These are phyloP conservation scores for Virgularia gustaviana DNA, from an alignment of 92 coral and sea anemone species.

Conservation along the genomic window DNA sequence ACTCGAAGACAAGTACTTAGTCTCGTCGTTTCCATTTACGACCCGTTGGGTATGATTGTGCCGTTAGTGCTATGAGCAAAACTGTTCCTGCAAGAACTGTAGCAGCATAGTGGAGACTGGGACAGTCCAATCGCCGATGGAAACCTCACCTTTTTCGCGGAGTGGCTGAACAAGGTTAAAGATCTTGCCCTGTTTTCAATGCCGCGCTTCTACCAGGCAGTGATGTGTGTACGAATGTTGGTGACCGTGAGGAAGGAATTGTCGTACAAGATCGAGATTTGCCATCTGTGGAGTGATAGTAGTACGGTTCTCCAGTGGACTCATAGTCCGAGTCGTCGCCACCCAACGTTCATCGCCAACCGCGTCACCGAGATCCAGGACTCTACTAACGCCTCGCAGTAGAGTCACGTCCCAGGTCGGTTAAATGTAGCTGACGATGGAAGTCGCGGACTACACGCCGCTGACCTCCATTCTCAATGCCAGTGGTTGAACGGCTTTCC, in stretches of 20 bases:
- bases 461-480: conserved; percentile 14
- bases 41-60: background rate
- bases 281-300: conserved; percentile 37
- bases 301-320: conserved; percentile 45
- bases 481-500: conserved; percentile 43
- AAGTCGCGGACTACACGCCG: conserved; percentile 40
- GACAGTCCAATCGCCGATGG: background rate
- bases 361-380: conserved; percentile 28
- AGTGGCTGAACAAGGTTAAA: background rate
- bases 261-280: conserved; percentile 1
- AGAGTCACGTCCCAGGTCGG: conserved; percentile 28
- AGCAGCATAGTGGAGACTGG: background rate
- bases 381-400: background rate
- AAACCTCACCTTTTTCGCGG: background rate
- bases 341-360: conserved; percentile 33
- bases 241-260: conserved; percentile 9
- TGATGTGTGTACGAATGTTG: conserved; percentile 19
- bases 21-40: background rate
- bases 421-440: conserved; percentile 49
- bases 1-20: too few relatives aligned
- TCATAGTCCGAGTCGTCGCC: conserved; percentile 16
- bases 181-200: conserved; percentile 2
- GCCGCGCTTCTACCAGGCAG: conserved; percentile 43
- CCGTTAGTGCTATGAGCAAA: background rate
- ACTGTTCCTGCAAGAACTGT: too few relatives aligned